Base-by-base conservation (phyloP, 1,140 invertebrate genomes). In the Macrobrachium rosenbergii region DNA sequence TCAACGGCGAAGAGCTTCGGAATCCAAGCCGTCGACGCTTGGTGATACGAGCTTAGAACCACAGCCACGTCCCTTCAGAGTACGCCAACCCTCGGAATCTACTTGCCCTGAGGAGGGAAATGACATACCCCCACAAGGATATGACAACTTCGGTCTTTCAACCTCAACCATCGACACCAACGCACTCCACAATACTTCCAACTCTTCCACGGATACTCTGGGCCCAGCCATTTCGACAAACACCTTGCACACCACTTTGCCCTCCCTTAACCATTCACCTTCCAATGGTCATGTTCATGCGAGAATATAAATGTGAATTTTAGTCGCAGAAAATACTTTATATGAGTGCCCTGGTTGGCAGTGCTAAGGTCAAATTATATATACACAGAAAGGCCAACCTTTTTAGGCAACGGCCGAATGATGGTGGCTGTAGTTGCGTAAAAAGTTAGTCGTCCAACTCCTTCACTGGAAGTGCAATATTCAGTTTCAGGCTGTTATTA, bases 1-100 rank as follows among this genome's bases (percentile, higher is more conserved):
- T 17, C 43, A 62, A 8, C 16, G n/a, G 16, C 77, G 28, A 45
- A 28, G 62, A 59, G 12, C 63, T 8, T 37, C 79, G 11, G 23
- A 63, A 21, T 52, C 28, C 37, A 58, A 17, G 37, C 58, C 59
- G 64, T 37, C 37, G 37, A 45, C 43, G 6, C 37, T 73, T 12
- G 73, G 28, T 8, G 52, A 59, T n/a, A 64, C 43, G 21, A 62
- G 67, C 60, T 19, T 11, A 11, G 59, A 73, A 10, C 43, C 69
- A 7, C 62, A 23, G 43, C 83, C 69, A 3, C 73, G 60, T 14
- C n/a, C 43, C n/a, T 77, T 17, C 28, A 19, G 83, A 3, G 14
- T 52, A 28, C 83, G 83, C 19, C 83, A 84, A 43, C 83, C 83
- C 12, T 84, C 83, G 0, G 83, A 84, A 43, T 84, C 83, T 8